These are phyloP conservation scores for Phaethornis superciliosus DNA, from an alignment of 2,113 vertebrate genomes.

Conservation along the genomic window DNA sequence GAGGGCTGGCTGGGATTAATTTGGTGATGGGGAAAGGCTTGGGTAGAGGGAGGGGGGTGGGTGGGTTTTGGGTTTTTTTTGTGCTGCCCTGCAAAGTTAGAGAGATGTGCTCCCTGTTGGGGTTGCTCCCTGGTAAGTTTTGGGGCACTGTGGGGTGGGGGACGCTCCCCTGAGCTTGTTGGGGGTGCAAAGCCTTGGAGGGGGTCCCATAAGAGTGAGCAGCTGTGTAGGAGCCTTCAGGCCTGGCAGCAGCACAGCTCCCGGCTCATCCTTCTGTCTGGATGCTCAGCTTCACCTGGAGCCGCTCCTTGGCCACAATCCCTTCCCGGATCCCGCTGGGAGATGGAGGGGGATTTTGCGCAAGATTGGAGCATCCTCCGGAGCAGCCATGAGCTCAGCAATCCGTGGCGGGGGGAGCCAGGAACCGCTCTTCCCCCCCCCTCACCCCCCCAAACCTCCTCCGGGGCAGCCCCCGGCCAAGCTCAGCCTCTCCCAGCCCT, in stretches of 20 bases:
- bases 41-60: not conserved
- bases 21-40: not conserved
- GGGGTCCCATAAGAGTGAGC: too few relatives aligned
- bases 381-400: constrained; percentile 3
- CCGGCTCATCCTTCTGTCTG: not conserved
- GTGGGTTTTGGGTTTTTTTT: too few relatives aligned
- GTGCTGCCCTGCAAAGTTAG: rapidly evolving
- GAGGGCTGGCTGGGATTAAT: not conserved
- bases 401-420: not conserved
- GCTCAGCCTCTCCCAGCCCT: not conserved
- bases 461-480: not conserved
- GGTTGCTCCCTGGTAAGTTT: not conserved
- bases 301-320: rapidly evolving
- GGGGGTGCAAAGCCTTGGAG: not conserved
- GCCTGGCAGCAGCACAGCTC: not conserved
- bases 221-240: not conserved
- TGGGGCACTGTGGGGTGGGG: not conserved
- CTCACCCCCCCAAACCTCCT: too few relatives aligned
- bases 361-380: not conserved
- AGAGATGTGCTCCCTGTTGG: not conserved
- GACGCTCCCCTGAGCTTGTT: rapidly evolving
- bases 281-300: not conserved
- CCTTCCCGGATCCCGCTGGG: not conserved
- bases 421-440: not conserved
- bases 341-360: not conserved